A percentile compares a stretch with the other conserved stretches of the same genome.
Conservation (phyloP, 2,113 vertebrate species). For the Scolopax mira region DNA sequence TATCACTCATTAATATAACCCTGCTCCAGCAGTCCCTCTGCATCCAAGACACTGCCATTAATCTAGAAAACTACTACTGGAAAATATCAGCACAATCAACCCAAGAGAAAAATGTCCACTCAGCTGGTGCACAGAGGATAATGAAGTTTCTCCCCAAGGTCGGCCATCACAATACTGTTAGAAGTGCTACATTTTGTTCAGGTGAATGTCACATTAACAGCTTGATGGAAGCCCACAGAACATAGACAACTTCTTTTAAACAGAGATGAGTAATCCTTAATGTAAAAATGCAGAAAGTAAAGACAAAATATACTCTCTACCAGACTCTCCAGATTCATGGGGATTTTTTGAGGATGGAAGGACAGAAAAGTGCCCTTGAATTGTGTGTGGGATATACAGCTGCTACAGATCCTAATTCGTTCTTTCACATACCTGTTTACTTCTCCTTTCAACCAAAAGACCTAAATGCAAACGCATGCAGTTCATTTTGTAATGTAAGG, state of each 20-base stretch:
- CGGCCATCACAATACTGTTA: neutral
- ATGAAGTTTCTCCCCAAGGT: slow-evolving; percentile 18
- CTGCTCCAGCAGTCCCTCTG: neutral
- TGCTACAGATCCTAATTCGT: neutral
- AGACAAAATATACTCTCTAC: neutral
- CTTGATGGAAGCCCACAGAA: neutral
- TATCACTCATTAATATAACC: neutral
- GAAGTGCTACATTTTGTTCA: neutral
- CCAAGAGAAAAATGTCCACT: slow-evolving; percentile 10
- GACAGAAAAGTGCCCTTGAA: neutral
- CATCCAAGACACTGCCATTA: neutral
- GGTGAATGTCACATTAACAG: neutral
- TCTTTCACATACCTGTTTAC: neutral
- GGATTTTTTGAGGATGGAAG: neutral
- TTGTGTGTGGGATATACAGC: neutral
- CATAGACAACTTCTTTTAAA: neutral
- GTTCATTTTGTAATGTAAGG: neutral
- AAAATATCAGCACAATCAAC: slow-evolving; percentile 20
- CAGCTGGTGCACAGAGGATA: neutral
- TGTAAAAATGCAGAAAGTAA: neutral
- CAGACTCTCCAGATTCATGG: neutral
- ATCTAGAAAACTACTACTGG: slow-evolving; percentile 1
- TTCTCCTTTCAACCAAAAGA: neutral
- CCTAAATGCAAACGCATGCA: neutral
- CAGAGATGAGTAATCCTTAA: neutral